Evolutionary conservation across 2,797 vertebrate species (phyloP), one percentile per base, ranked within the genome.

Genomic region (Poecilia gillii): DNA sequence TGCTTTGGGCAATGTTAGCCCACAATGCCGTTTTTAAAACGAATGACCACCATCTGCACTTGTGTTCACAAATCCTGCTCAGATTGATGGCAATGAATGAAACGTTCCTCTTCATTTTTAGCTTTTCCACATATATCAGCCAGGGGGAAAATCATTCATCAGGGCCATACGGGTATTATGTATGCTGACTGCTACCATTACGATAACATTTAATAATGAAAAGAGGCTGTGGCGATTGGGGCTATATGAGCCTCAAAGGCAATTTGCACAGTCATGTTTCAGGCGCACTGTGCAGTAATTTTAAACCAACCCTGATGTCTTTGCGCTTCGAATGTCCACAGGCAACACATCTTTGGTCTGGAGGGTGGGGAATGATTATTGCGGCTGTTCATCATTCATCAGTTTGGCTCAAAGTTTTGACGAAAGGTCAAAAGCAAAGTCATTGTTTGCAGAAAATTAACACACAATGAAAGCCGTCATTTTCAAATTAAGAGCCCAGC

Each of bases 81-180:
- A 84, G 88, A 88, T 93, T 90, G 91, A 94, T 80, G 12, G 43
- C 20, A 64, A 75, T 85, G 84, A 90, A 85, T 83, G 93, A 94
- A 95, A 94, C 80, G 85, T 81, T 87, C 85, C 85, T 89, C 82
- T 90, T 93, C 86, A 92, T 91, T 92, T 92, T 93, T 91, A 86
- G 88, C 92, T 90, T 81, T 88, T 90, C 49, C 53, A 89, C 81
- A 92, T 91, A 92, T 85, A 92, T 92, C 82, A 92, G 86, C 85
- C 81, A 85, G 83, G 84, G 90, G 76, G 86, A 64, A 77, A n/a
- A 81, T 88, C 90, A 36, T 93, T 93, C 88, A 92, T 91, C 87
- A 90, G 78, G 78, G 84, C 76, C 84, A 85, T 86, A 82, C 78
- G 64, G 76, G 80, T 76, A 87, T 88, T 91, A 90, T 83, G 84